Percentiles rank a stretch among this genome's conserved stretches.
Evolutionary conservation across 2,888 invertebrate species (phyloP).

Genomic region (Stramonita haemastoma): DNA sequence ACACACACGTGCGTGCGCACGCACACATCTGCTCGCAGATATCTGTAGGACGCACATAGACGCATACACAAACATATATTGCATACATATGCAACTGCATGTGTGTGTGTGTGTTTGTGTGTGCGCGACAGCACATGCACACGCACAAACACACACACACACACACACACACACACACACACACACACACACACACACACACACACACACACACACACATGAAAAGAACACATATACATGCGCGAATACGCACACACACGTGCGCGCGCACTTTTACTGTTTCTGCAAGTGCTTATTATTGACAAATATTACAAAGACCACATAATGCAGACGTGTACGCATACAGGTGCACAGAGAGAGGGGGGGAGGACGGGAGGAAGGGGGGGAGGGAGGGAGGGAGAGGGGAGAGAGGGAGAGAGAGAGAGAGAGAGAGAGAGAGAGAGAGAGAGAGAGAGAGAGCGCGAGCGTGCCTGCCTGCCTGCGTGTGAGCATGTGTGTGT

Average conservation of each 20-base stretch:
- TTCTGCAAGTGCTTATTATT: background rate
- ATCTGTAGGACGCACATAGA: too few species aligned
- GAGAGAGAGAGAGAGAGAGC: background rate
- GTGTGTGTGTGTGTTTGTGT: too few species aligned
- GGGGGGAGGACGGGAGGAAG: background rate
- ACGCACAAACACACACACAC: background rate
- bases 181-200: background rate
- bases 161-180: slow-evolving; percentile 1
- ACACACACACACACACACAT: background rate
- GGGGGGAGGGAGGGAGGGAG: too few species aligned
- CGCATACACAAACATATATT: too few species aligned
- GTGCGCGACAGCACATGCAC: background rate
- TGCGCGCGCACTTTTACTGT: background rate
- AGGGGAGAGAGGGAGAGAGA: background rate
- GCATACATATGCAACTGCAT: too few species aligned
- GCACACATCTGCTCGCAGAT: too few species aligned
- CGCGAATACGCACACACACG: too few species aligned
- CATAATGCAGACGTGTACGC: background rate
- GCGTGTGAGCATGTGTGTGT: slow-evolving; percentile 5
- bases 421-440: slow-evolving; percentile 5
- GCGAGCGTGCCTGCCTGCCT: background rate
- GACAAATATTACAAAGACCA: too few species aligned
- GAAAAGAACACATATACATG: background rate
- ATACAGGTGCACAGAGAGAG: background rate
- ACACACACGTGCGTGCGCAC: too few species aligned